Evolutionary conservation across 2,797 vertebrate genomes (phyloP).

Genomic region (Halcyon badia): DNA sequence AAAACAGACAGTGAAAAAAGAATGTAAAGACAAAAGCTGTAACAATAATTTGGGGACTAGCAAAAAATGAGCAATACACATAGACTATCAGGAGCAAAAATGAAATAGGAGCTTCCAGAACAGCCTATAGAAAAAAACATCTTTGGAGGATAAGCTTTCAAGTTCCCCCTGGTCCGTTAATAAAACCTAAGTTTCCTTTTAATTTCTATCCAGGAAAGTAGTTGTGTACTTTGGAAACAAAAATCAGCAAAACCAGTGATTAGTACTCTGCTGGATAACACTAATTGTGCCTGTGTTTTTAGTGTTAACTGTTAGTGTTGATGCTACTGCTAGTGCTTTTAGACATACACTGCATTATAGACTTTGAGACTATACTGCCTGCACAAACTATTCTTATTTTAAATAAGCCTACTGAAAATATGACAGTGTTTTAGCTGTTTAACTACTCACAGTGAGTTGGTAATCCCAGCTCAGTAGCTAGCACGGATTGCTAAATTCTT

Average conservation of each 20-base stretch:
- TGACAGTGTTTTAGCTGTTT: not conserved
- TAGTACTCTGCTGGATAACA: not conserved
- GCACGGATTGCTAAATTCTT: not conserved
- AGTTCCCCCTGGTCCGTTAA: not conserved
- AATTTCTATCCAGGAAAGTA: not conserved
- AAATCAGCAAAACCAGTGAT: not conserved
- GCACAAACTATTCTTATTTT: not conserved
- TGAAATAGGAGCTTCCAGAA: not conserved
- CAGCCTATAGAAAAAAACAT: not conserved
- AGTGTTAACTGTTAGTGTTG: not conserved
- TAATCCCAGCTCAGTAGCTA: not conserved
- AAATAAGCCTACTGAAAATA: not conserved
- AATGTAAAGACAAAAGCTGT: not conserved
- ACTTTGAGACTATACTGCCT: not conserved
- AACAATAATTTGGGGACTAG: not conserved
- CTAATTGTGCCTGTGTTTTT: not conserved
- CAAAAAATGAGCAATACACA: not conserved
- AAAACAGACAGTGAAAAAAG: not conserved
- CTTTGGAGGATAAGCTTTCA: not conserved
- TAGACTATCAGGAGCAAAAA: not conserved
- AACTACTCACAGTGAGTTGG: not conserved
- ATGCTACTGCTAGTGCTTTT: not conserved
- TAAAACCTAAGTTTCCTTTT: not conserved
- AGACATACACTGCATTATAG: not conserved
- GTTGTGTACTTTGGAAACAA: not conserved